phyloP scores from a whole-genome alignment of 2,113 vertebrate genomes.

The Opisthocomus hoazin region DNA sequence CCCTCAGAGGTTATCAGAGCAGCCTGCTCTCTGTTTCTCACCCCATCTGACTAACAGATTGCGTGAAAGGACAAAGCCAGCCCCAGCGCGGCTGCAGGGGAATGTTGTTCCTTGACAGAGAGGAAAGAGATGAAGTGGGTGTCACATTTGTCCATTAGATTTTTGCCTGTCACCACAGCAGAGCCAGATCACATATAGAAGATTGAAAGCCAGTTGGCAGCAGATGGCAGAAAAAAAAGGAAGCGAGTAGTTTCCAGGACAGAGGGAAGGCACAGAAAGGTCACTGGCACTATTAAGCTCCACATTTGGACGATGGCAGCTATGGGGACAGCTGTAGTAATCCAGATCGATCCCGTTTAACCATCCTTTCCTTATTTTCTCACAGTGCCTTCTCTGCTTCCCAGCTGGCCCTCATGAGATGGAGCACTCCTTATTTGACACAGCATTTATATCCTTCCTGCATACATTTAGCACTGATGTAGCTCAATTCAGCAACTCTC shows the following conservation, averaged over 20 bases:
- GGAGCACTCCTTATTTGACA: neutral
- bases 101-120: neutral
- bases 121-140: slow-evolving; percentile 21
- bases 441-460: neutral
- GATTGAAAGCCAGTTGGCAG: slow-evolving; percentile 5
- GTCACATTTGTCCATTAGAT: slow-evolving; percentile 23
- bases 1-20: neutral
- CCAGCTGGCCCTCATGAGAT: neutral
- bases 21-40: neutral
- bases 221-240: neutral
- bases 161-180: slow-evolving; percentile 23
- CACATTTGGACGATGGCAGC: neutral
- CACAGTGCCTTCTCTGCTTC: neutral
- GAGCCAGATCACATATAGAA: neutral
- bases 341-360: neutral
- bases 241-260: neutral
- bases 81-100: neutral
- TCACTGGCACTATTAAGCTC: neutral
- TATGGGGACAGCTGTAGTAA: neutral
- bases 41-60: neutral
- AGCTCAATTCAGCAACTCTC: neutral
- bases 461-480: neutral
- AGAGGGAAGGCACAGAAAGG: neutral
- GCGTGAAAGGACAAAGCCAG: neutral
- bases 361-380: neutral